Base-by-base conservation (phyloP, 2,797 vertebrate genomes). In the Epinephelus awoara region DNA sequence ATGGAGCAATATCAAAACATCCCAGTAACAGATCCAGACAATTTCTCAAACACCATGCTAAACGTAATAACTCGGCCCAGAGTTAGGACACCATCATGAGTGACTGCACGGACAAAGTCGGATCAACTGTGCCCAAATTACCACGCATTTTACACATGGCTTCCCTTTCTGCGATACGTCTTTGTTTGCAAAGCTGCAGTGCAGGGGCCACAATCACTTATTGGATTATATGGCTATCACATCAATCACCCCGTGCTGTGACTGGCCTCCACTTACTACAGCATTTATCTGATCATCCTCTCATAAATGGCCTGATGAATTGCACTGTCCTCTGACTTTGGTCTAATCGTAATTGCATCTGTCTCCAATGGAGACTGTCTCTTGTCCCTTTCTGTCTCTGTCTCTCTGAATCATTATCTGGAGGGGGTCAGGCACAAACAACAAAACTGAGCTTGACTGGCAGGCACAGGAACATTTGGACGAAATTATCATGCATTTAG, bases 301-400 rank as follows among this genome's bases (percentile, higher is more conserved):
- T 93, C 88, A 90, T 91, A 88, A 93, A 89, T 67, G 85, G 81
- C 65, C 82, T 88, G 88, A 93, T 93, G 88, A 92, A 92, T 91
- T 81, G 88, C 65, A 67, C 78, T 15, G 65, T 91, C 77, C 79
- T 84, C 85, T 75, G 81, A 90, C 90, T 85, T 87, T 72, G 85
- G 77, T 89, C 77, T 86, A 86, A 89, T 89, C 83, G 67, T 92
- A 87, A 91, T 88, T 91, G 77, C 88, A 88, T 91, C 88, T 78
- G 80, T 86, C 85, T 87, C 80, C 80, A 75, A 21, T 50, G 78
- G 76, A 82, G 87, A 91, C 87, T 5, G 74, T 83, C 64, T 82
- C 72, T 79, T 65, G 80, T 75, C 81, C 51, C 71, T 59, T 72
- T 77, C 67, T 80, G 74, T 86, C 73, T 75, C 67, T 2, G 3